Conservation (phyloP, 2,888 invertebrate genomes). For the Ischnura elegans region DNA sequence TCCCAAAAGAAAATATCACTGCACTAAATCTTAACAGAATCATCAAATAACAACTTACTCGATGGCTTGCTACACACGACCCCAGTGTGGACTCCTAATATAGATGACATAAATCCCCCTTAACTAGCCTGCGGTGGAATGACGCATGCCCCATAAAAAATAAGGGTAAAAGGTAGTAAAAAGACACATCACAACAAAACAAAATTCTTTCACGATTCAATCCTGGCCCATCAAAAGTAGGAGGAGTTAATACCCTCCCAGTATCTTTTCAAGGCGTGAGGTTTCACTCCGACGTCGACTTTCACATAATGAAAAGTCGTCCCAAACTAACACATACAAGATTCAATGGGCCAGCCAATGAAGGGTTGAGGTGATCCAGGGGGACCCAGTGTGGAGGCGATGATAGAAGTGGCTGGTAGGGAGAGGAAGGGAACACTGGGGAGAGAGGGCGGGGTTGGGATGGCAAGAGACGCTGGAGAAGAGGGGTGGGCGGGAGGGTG, state of each 20-base stretch:
- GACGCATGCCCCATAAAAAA: conserved; percentile 7
- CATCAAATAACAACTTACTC: not conserved
- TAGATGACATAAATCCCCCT: not conserved
- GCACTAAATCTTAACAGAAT: not conserved
- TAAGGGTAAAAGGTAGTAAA: not conserved
- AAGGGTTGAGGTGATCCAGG: not conserved
- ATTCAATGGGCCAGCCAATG: not conserved
- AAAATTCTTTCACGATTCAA: not conserved
- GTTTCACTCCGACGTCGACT: not conserved
- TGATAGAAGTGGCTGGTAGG: not conserved
- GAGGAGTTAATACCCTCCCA: not conserved
- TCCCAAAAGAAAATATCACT: not conserved
- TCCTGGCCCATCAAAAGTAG: not conserved
- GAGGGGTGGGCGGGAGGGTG: not conserved
- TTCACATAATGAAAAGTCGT: not conserved
- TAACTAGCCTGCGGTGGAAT: not conserved
- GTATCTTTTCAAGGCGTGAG: not conserved
- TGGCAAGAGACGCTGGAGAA: not conserved
- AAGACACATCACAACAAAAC: not conserved
- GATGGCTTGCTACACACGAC: not conserved
- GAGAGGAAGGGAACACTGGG: not conserved
- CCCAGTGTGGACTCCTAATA: not conserved
- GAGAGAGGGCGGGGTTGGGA: not conserved
- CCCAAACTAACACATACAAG: not conserved
- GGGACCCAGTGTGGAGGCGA: not conserved